A percentile compares a stretch with the other conserved stretches of the same genome.
These are phyloP conservation scores for Xestia sexstrigata DNA, from an alignment of 2,888 invertebrate species.

Conservation along the genomic window DNA sequence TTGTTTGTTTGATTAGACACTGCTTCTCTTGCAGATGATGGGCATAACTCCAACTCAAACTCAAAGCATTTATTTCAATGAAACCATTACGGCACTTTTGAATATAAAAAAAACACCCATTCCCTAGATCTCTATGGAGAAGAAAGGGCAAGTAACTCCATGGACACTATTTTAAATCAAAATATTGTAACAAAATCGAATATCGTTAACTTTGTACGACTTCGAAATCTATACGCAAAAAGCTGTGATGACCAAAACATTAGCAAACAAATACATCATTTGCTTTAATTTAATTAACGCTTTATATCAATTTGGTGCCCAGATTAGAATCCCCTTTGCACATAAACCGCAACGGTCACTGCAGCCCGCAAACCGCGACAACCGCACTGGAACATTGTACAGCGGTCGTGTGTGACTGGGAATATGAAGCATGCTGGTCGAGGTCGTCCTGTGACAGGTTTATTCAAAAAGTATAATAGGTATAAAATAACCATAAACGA, in stretches of 20 bases:
- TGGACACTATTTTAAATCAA: no score
- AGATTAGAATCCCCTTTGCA: conserved; percentile 27
- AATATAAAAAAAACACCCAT: no score
- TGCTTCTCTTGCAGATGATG: background rate
- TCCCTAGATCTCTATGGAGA: no score
- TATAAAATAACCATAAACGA: no score
- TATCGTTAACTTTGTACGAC: no score
- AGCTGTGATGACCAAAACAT: background rate
- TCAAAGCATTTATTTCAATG: no score
- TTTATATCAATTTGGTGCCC: background rate
- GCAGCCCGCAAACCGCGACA: conserved; percentile 19
- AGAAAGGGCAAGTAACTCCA: no score
- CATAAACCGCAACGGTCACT: conserved; percentile 24
- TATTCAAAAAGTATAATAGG: background rate
- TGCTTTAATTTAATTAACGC: background rate
- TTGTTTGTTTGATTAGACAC: background rate
- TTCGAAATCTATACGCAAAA: background rate
- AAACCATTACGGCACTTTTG: no score
- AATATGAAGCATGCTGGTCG: background rate
- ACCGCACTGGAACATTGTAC: conserved; percentile 14
- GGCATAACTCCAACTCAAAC: background rate
- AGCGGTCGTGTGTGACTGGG: background rate
- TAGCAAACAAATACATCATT: background rate
- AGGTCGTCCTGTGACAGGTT: background rate
- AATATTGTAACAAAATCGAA: no score